A percentile compares a stretch with the other conserved stretches of the same genome.
Conservation (phyloP, 2,888 invertebrate species). For the Trissonchulus sp. region DNA sequence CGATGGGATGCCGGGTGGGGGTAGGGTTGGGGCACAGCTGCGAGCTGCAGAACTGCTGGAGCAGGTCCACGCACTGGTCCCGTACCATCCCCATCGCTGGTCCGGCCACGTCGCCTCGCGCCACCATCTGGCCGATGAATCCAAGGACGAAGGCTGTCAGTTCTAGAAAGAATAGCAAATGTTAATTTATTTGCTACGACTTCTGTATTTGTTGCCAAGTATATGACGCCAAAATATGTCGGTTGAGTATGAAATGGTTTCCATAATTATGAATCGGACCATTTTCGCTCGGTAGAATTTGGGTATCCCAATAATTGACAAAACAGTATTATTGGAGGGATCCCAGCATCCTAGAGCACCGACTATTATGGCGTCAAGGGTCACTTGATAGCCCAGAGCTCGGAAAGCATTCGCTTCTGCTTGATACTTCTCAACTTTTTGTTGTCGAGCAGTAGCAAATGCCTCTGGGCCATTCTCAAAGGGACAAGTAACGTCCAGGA, state of each 20-base stretch:
- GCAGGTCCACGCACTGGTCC: background rate
- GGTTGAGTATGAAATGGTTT: background rate
- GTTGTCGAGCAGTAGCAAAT: background rate
- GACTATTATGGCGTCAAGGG: conserved; percentile 39
- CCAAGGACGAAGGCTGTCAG: background rate
- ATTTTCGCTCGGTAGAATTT: background rate
- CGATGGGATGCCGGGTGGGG: too few relatives aligned
- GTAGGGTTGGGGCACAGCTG: too few relatives aligned
- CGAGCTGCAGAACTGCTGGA: too few relatives aligned
- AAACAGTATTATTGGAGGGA: conserved; percentile 42
- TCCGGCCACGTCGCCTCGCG: background rate
- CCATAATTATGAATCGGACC: background rate
- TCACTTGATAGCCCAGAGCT: background rate
- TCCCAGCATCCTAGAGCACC: conserved; percentile 49
- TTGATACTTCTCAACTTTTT: background rate
- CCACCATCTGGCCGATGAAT: background rate
- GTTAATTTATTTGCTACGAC: too few relatives aligned
- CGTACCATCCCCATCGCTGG: background rate
- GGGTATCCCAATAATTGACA: conserved; percentile 33
- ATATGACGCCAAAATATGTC: background rate
- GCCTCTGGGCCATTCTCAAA: conserved; percentile 7
- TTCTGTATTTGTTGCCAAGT: background rate
- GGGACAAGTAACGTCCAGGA: conserved; percentile 10
- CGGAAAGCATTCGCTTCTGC: background rate
- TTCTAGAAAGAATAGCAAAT: background rate